Evolutionary conservation across 2,888 invertebrate species (phyloP), one percentile per base, ranked within the genome.

Genomic region (Trachelus tabidus): DNA sequence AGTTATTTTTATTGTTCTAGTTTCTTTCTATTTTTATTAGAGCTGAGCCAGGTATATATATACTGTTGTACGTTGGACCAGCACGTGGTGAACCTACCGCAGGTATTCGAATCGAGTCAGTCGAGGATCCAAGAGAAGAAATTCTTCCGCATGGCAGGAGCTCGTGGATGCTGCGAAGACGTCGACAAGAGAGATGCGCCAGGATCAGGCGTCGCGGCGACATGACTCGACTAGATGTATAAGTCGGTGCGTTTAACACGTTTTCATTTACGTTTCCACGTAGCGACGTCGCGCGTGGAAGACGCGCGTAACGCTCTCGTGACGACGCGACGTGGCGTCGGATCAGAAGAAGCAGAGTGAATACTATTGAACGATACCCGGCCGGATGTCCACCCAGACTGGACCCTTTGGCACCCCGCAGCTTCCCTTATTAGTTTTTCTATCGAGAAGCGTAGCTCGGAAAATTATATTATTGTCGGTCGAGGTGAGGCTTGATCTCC

Each of bases 401-500:
- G 76, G 79, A 76, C 40, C 79, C 79, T 77, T 79, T 56, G 79
- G 76, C 76, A 68, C 74, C 76, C 79, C 73, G 79, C 69, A 73
- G 79, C 76, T 74, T 76, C 79, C 69, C 76, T 79, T 79, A 79
- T 79, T 79, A 76, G 79, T 79, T 76, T 79, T 76, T 76, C 79
- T 77, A 76, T 79, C 78, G 78, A 73, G 73, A 78, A 76, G 76
- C 73, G 76, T 34, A 73, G 78, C 75, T 78, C 69, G 75, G 78
- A 78, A 78, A 78, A 78, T 78, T 76, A 75, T 78, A 78, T 31
- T 23, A 78, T 76, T 68, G 68, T 76, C 56, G 73, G 34, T 35
- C 75, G 34, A 56, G 69, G 69, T 77, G 77, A 73, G 71, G n/a
- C 33, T 71, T 34, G 71, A 33, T 71, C 71, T 71, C 12, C 15